Percentiles rank a stretch among this genome's conserved stretches.
Evolutionary conservation across 2,888 invertebrate genomes (phyloP).

Genomic region (Oxystoma pomonae): DNA sequence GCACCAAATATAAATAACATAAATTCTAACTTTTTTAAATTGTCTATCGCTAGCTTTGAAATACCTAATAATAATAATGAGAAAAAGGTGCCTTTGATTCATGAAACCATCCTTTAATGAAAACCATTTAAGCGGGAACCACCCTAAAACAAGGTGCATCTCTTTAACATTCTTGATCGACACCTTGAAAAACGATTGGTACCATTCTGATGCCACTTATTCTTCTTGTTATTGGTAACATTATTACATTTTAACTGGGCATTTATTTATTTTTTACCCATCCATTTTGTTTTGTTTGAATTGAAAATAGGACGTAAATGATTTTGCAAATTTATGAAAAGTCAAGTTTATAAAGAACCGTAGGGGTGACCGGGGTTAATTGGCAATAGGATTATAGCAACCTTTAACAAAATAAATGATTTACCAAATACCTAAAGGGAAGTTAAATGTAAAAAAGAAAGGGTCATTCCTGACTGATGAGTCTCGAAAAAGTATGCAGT

Average conservation of each 20-base stretch:
- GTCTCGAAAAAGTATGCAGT: too few relatives aligned
- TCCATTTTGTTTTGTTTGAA: neutral
- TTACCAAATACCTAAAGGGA: too few relatives aligned
- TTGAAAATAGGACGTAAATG: neutral
- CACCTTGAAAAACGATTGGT: neutral
- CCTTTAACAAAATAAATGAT: too few relatives aligned
- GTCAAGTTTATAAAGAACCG: too few relatives aligned
- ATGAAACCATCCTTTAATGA: neutral
- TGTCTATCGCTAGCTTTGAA: too few relatives aligned
- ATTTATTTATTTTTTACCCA: neutral
- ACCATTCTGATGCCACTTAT: neutral
- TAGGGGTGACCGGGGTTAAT: too few relatives aligned
- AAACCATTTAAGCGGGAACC: neutral
- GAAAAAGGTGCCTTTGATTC: neutral
- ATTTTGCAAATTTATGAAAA: neutral
- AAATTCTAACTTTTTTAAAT: too few relatives aligned
- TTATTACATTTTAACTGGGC: neutral
- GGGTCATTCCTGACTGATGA: too few relatives aligned
- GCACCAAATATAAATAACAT: too few relatives aligned
- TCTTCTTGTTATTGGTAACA: neutral
- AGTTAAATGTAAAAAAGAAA: too few relatives aligned
- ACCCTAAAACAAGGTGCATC: neutral
- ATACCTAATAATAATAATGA: neutral
- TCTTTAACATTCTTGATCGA: neutral
- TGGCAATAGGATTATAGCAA: too few relatives aligned